Conservation (phyloP, 2,888 invertebrate genomes). For the Ariolimax columbianus region DNA sequence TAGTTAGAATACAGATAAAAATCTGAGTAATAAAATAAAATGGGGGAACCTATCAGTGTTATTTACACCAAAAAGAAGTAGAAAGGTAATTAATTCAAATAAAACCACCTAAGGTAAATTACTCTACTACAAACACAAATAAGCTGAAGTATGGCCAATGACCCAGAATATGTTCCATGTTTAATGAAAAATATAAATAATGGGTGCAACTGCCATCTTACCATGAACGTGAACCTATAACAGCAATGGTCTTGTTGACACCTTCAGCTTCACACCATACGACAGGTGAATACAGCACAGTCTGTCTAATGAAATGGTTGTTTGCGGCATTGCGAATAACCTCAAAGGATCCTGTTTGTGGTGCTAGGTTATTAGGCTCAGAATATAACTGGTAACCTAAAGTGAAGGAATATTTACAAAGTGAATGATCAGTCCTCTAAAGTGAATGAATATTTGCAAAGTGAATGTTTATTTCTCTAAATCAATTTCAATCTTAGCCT, state of each 20-base stretch:
- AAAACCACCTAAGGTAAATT: too few species aligned
- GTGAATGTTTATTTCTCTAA: neutral
- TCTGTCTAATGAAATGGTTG: slow-evolving; percentile 72
- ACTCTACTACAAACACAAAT: too few species aligned
- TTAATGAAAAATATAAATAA: too few species aligned
- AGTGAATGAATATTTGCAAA: too few species aligned
- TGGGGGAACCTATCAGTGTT: too few species aligned
- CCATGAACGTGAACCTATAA: slow-evolving; percentile 75
- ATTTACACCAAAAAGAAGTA: too few species aligned
- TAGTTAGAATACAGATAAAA: too few species aligned
- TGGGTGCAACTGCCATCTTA: too few species aligned
- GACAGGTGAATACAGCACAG: slow-evolving; percentile 67
- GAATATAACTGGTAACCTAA: slow-evolving; percentile 36
- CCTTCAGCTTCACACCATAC: slow-evolving; percentile 72
- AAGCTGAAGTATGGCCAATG: too few species aligned
- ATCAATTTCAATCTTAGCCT: neutral
- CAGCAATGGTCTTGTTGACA: slow-evolving; percentile 60
- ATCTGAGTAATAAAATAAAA: too few species aligned
- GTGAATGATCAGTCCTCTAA: neutral
- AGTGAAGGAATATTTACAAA: slow-evolving; percentile 7
- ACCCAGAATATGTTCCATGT: too few species aligned
- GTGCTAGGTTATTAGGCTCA: slow-evolving; percentile 74
- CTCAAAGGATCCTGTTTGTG: slow-evolving; percentile 76
- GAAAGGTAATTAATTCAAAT: too few species aligned
- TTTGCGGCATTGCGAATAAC: slow-evolving; percentile 52